Base-by-base conservation (phyloP, 2,113 vertebrate species). In the Colinus virginianus region DNA sequence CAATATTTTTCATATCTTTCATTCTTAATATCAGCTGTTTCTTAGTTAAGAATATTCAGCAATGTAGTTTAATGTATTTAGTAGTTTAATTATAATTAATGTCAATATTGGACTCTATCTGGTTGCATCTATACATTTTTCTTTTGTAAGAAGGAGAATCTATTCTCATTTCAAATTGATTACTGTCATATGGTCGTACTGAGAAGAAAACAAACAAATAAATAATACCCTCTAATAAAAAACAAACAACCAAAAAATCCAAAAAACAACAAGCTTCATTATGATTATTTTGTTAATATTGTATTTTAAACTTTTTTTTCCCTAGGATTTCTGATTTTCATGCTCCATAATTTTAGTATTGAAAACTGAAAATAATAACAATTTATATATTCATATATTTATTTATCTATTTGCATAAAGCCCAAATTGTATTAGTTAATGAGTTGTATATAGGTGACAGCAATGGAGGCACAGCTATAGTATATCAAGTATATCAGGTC, bases 11-110 rank as follows among this genome's bases (percentile, higher is more conserved):
- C 48, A 18, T 43, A 83, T 72, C 13, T 79, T 87, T 85, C 6
- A 45, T 80, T 84, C 32, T 80, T 68, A 77, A 7, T 32, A 4
- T 26, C 63, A 46, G 11, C 56, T 84, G 63, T 8, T 88, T 83
- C 38, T 46, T 90, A 88, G 46, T 5, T 84, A 63, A 25, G 13
- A 80, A 4, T 7, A 90, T 91, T 74, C 32, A 88, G 45, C 22
- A 80, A 9, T 38, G 26, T 40, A 19, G 12, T 77, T 89, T 59
- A 87, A 93, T 79, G 25, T 74, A n/a, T n/a, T n/a, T n/a, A n/a
- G n/a, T n/a, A n/a, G n/a, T 20, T 70, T 90, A 61, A 34, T 87
- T 90, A 49, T 81, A 75, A 87, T 56, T 93, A 66, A 45, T 59
- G 22, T 53, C 32, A 83, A 56, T 48, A 22, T 8, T 77, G 7